A percentile compares a stretch with the other conserved stretches of the same genome.
Evolutionary conservation across 2,113 vertebrate species (phyloP).

Genomic region (Oenanthe oenanthe): DNA sequence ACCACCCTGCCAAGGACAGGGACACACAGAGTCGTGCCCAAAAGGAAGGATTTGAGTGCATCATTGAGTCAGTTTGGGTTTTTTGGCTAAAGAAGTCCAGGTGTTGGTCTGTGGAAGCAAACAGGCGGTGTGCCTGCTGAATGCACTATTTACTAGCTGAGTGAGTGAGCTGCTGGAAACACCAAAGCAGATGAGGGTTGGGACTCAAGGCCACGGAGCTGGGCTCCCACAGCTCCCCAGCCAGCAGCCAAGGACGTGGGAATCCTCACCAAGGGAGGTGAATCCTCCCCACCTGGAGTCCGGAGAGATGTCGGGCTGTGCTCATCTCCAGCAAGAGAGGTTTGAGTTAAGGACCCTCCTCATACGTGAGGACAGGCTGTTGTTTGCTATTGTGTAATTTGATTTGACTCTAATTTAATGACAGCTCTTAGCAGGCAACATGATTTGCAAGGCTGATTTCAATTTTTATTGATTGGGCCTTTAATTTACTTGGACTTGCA

Average conservation of each 20-base stretch:
- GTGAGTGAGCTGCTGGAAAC: slow-evolving; percentile 1
- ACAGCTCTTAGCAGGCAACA: neutral
- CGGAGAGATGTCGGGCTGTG: rapidly evolving
- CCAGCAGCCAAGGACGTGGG: neutral
- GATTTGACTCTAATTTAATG: slow-evolving; percentile 34
- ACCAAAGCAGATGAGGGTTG: neutral
- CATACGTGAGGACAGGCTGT: rapidly evolving
- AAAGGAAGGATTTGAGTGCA: rapidly evolving
- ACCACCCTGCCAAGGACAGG: neutral
- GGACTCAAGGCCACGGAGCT: neutral
- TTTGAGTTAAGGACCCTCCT: neutral
- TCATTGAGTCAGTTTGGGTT: rapidly evolving
- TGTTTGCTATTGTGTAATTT: neutral
- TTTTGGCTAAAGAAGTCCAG: neutral
- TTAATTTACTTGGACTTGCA: slow-evolving; percentile 20
- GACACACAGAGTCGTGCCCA: neutral
- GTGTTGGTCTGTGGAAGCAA: neutral
- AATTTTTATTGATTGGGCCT: slow-evolving; percentile 13
- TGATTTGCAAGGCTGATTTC: slow-evolving; percentile 34
- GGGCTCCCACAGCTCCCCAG: neutral
- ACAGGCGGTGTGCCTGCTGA: neutral
- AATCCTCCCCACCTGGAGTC: neutral
- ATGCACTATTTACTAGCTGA: neutral
- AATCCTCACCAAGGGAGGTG: neutral
- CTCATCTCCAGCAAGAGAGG: neutral